Conservation (phyloP, 2,797 vertebrate genomes). For the Carapus acus region DNA sequence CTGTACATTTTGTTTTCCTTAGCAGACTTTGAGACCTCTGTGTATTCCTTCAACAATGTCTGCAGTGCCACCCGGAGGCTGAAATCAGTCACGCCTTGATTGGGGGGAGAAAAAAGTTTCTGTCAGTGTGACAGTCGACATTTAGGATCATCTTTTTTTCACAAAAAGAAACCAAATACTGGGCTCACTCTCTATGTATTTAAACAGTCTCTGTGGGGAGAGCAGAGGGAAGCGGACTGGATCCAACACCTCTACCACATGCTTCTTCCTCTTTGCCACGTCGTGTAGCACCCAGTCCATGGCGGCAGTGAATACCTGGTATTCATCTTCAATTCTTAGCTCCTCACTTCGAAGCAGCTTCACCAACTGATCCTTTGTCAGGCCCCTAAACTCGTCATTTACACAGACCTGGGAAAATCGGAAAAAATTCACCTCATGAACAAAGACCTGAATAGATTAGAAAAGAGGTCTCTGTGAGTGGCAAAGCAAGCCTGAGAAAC, state of each 20-base stretch:
- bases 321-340: slow-evolving; percentile 94
- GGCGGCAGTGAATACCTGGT: slow-evolving; percentile 90
- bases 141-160: no score
- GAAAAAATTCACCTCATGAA: no score
- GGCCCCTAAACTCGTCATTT: slow-evolving; percentile 84
- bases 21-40: slow-evolving; percentile 85
- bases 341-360: slow-evolving; percentile 90
- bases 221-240: slow-evolving; percentile 90
- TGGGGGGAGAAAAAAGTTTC: slow-evolving; percentile 2
- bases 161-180: neutral
- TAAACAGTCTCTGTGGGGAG: slow-evolving; percentile 89
- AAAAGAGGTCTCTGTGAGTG: no score
- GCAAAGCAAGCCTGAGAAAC: no score
- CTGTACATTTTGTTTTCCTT: slow-evolving; percentile 90
- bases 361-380: slow-evolving; percentile 88
- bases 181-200: slow-evolving; percentile 89
- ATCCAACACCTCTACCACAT: slow-evolving; percentile 89
- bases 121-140: neutral
- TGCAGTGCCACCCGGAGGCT: slow-evolving; percentile 95
- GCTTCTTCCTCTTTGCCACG: slow-evolving; percentile 82
- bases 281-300: slow-evolving; percentile 96
- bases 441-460: no score
- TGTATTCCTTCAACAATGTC: slow-evolving; percentile 95
- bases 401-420: slow-evolving; percentile 65
- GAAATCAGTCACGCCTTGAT: slow-evolving; percentile 86